A percentile compares a stretch with the other conserved stretches of the same genome.
Conservation (phyloP, 1,140 invertebrate species). For the Bombyx mandarina region DNA sequence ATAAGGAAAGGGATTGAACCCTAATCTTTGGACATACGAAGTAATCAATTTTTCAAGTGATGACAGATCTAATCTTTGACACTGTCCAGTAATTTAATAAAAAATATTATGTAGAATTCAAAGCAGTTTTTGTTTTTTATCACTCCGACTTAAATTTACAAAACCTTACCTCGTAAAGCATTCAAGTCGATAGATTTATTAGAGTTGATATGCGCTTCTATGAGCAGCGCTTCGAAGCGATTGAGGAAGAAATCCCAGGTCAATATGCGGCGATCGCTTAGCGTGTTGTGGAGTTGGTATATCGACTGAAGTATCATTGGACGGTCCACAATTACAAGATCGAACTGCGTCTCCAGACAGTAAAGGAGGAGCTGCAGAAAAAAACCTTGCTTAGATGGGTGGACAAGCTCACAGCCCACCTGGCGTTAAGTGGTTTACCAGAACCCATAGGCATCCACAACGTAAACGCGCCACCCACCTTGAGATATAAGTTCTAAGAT, state of each 20-base stretch:
- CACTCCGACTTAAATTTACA: neutral
- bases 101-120: too few relatives aligned
- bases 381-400: too few relatives aligned
- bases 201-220: conserved; percentile 94
- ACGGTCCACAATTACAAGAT: conserved; percentile 94
- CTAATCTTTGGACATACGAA: neutral
- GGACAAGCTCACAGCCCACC: too few relatives aligned
- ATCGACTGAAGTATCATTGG: conserved; percentile 97
- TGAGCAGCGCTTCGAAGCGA: conserved; percentile 94
- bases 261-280: conserved; percentile 91
- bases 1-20: too few relatives aligned
- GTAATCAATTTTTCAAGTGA: neutral
- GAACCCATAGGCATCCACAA: too few relatives aligned
- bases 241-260: conserved; percentile 99
- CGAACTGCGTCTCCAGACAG: conserved; percentile 93
- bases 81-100: too few relatives aligned
- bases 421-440: too few relatives aligned
- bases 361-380: conserved; percentile 81
- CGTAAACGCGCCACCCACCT: too few relatives aligned
- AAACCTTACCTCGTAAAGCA: conserved; percentile 81
- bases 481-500: too few relatives aligned
- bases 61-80: too few relatives aligned
- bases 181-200: conserved; percentile 87
- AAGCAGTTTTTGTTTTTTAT: too few relatives aligned
- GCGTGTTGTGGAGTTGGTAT: conserved; percentile 93